Conservation (phyloP, 2,797 vertebrate species). For the Chromobotia macracanthus region DNA sequence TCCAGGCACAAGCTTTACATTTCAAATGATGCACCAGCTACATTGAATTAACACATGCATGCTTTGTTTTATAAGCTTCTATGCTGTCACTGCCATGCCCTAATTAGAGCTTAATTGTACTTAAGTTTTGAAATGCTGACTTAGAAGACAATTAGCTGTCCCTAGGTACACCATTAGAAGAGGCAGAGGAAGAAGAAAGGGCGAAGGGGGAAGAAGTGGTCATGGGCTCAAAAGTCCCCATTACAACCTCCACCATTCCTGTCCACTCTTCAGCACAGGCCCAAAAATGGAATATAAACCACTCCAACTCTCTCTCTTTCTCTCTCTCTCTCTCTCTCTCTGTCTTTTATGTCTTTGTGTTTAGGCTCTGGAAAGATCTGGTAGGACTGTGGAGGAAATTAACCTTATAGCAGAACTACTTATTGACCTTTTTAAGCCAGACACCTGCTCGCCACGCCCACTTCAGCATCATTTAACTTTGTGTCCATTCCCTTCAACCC, state of each 20-base stretch:
- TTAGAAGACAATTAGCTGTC: conserved; percentile 34
- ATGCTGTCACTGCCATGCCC: conserved; percentile 2
- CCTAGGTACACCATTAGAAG: conserved; percentile 42
- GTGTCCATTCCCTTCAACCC: conserved; percentile 31
- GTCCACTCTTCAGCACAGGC: conserved; percentile 34
- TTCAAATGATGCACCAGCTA: background rate
- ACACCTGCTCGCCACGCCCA: conserved; percentile 61
- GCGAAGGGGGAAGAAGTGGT: conserved; percentile 32
- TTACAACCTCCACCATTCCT: conserved; percentile 49
- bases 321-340: background rate
- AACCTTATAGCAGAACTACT: conserved; percentile 65
- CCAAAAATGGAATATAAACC: conserved; percentile 50
- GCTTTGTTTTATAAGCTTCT: conserved; percentile 25
- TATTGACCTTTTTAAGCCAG: conserved; percentile 67
- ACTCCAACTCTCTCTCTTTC: conserved; percentile 1
- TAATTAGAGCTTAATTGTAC: conserved; percentile 14
- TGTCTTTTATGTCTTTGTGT: background rate
- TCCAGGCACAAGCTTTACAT: background rate
- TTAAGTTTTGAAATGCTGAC: conserved; percentile 25
- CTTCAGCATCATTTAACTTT: conserved; percentile 54
- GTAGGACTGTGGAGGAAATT: conserved; percentile 64
- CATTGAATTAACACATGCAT: conserved; percentile 1
- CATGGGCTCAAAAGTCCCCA: conserved; percentile 42
- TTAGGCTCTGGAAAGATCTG: conserved; percentile 49
- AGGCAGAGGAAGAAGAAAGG: conserved; percentile 9